phyloP scores from a whole-genome alignment of 2,113 vertebrate species.

The Orthochromis indermauri region DNA sequence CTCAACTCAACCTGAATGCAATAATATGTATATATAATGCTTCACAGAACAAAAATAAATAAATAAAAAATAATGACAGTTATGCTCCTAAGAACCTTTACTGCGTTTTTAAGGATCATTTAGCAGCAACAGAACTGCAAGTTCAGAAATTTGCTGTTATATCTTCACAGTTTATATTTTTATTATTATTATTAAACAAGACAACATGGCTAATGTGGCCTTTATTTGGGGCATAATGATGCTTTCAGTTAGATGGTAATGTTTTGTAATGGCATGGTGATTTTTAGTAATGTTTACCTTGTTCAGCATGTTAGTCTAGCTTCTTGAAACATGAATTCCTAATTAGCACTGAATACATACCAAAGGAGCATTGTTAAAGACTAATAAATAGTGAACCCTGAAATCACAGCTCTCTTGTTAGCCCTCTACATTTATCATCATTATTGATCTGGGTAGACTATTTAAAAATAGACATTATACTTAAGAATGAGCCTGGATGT shows the following conservation, averaged over 20 bases:
- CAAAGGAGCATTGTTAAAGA: background rate
- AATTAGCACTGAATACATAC: background rate
- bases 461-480: background rate
- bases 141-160: background rate
- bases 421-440: background rate
- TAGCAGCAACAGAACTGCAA: background rate
- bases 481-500: background rate
- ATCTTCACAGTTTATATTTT: background rate
- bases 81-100: background rate
- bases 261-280: background rate
- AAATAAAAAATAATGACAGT: background rate
- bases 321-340: background rate
- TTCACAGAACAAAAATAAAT: background rate
- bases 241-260: background rate
- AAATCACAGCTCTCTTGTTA: background rate
- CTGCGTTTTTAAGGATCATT: background rate
- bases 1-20: background rate
- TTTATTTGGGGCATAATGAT: background rate
- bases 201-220: background rate
- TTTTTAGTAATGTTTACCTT: background rate
- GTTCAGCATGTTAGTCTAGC: background rate
- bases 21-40: background rate
- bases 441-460: background rate
- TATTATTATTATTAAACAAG: background rate
- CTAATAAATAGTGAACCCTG: background rate